Percentiles rank a stretch among this genome's conserved stretches.
phyloP scores from a whole-genome alignment of 2,797 vertebrate genomes.

The Phyllotis vaccarum region DNA sequence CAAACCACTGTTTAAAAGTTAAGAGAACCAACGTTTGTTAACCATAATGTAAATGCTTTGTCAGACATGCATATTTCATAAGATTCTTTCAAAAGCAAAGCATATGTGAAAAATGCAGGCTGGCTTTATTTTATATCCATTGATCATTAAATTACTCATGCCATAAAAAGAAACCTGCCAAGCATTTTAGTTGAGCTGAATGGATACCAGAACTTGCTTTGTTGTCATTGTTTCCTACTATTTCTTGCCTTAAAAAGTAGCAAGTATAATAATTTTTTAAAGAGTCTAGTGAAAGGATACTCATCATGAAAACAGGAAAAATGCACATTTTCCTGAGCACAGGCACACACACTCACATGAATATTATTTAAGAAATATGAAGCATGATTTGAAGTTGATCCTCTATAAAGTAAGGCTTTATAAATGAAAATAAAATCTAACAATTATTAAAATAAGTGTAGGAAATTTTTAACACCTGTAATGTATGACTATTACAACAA shows the following conservation, averaged over 20 bases:
- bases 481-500: not conserved
- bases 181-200: slow-evolving; percentile 38
- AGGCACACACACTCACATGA: not conserved
- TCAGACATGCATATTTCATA: not conserved
- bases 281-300: not conserved
- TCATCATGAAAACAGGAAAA: not conserved
- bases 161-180: slow-evolving; percentile 22
- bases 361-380: not conserved
- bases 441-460: not conserved
- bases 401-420: too few relatives aligned
- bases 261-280: not conserved
- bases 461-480: not conserved
- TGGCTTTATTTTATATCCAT: slow-evolving; percentile 34
- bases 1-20: not conserved
- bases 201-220: slow-evolving; percentile 51
- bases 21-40: slow-evolving; percentile 8
- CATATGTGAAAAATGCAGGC: slow-evolving; percentile 20
- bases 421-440: not conserved
- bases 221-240: not conserved
- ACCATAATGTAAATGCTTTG: slow-evolving; percentile 7
- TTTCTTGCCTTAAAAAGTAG: not conserved
- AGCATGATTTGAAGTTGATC: not conserved
- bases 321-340: not conserved
- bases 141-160: slow-evolving; percentile 58
- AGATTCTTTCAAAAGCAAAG: slow-evolving; percentile 50